Percentiles rank a stretch among this genome's conserved stretches.
phyloP scores from a whole-genome alignment of 1,140 invertebrate species.

The Chironomus tepperi region DNA sequence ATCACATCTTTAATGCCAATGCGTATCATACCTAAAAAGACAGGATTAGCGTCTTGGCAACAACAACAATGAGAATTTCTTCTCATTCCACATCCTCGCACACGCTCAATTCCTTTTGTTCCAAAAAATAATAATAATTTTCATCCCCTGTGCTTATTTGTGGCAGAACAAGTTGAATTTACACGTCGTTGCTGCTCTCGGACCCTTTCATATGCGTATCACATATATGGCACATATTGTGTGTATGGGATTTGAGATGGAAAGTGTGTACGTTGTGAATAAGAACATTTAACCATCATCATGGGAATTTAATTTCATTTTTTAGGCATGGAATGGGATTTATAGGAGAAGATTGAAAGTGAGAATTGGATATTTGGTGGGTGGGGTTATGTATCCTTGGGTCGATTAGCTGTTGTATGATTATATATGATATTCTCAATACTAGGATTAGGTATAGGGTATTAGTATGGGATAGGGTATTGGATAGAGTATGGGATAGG shows the following conservation, averaged over 20 bases:
- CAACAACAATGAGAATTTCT: background rate
- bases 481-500: too few relatives aligned
- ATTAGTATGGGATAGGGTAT: too few relatives aligned
- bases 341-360: too few relatives aligned
- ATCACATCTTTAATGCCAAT: background rate
- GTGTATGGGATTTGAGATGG: too few relatives aligned
- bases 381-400: too few relatives aligned
- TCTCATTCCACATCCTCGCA: background rate
- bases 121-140: background rate
- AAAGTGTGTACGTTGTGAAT: too few relatives aligned
- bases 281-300: background rate
- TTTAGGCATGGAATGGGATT: background rate
- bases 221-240: too few relatives aligned
- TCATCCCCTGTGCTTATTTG: background rate
- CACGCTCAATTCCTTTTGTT: background rate
- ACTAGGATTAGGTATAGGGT: too few relatives aligned
- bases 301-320: conserved; percentile 9
- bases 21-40: too few relatives aligned
- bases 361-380: too few relatives aligned
- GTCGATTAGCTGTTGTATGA: too few relatives aligned
- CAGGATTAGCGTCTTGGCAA: background rate
- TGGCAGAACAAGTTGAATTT: background rate
- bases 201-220: background rate
- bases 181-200: background rate
- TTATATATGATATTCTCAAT: too few relatives aligned